A percentile compares a stretch with the other conserved stretches of the same genome.
Conservation (phyloP, 1,140 invertebrate species). For the Caenorhabditis remanei region DNA sequence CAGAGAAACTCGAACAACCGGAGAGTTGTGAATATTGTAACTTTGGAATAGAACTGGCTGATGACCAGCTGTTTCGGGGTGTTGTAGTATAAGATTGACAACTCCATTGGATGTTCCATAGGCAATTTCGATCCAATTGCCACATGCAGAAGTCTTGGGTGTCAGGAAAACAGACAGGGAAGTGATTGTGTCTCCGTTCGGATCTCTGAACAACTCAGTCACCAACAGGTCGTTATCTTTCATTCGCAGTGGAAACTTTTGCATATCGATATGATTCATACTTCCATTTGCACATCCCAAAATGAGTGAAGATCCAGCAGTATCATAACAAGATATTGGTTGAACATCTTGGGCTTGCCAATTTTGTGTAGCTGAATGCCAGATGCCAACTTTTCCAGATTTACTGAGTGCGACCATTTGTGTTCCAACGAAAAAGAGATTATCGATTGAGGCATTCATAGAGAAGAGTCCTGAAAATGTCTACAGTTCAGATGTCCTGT, state of each 20-base stretch:
- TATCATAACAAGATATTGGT: constrained; percentile 93
- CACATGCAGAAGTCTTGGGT: constrained; percentile 94
- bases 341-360: constrained; percentile 88
- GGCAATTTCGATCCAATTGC: constrained; percentile 99
- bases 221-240: constrained; percentile 98
- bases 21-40: constrained; percentile 95
- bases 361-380: constrained; percentile 97
- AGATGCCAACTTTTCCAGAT: constrained; percentile 96
- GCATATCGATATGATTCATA: constrained; percentile 99
- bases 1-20: constrained; percentile 92
- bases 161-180: constrained; percentile 98
- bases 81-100: constrained; percentile 95
- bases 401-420: constrained; percentile 93
- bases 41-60: constrained; percentile 97
- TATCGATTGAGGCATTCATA: constrained; percentile 87
- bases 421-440: constrained; percentile 95
- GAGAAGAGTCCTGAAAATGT: constrained; percentile 60
- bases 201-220: constrained; percentile 94
- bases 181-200: constrained; percentile 92
- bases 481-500: too few relatives aligned
- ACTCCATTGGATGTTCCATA: constrained; percentile 95
- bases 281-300: constrained; percentile 95
- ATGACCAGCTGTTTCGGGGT: constrained; percentile 97
- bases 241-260: constrained; percentile 95
- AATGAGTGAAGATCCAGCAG: constrained; percentile 92